Base-by-base conservation (phyloP, 2,113 vertebrate genomes). In the Azemiops feae region DNA sequence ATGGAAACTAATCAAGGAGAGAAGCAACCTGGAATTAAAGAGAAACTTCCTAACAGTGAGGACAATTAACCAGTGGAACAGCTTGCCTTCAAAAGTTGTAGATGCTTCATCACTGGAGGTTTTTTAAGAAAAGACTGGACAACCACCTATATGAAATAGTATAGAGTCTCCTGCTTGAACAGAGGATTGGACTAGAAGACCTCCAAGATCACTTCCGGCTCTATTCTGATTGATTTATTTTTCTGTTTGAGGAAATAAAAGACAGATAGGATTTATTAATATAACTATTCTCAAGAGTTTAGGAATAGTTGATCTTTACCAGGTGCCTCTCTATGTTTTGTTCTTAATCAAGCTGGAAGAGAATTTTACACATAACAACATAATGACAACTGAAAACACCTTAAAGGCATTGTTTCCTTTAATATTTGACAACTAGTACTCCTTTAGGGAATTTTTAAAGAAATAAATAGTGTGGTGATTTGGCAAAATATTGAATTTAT, bases 401-500 rank as follows among this genome's bases (percentile, higher is more conserved):
- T 0, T 52, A 89, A 91, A 87, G 53, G 53, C 52, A 27, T 12
- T 52, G 30, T 60, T 91, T 60, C 25, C 47, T 85, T 92, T 89
- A 22, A 34, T 74, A 20, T 87, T 74, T 52, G 1, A 34, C 88
- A 20, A 0, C 0, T 55, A 16, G 34, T n/a, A 92, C 18, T 74
- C 16, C 69, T 16, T 74, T 3, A 55, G 91, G 89, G 30, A 52
- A 45, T 60, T 0, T 6, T 3, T 25, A 5, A 5, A 53, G 22
- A 92, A 85, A 45, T 90, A 52, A 90, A 92, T 60, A 50, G 81
- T 20, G 1, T 10, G 57, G 2, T 93, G 14, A 53, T 92, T 91
- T 89, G 23, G 34, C 10, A 85, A 64, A 4, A 25, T 25, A 39
- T 64, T 93, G 4, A 92, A 3, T 95, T 93, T 95, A 22, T 93